Conservation (phyloP, 1,140 invertebrate species). For the Eupristina koningsbergeri region DNA sequence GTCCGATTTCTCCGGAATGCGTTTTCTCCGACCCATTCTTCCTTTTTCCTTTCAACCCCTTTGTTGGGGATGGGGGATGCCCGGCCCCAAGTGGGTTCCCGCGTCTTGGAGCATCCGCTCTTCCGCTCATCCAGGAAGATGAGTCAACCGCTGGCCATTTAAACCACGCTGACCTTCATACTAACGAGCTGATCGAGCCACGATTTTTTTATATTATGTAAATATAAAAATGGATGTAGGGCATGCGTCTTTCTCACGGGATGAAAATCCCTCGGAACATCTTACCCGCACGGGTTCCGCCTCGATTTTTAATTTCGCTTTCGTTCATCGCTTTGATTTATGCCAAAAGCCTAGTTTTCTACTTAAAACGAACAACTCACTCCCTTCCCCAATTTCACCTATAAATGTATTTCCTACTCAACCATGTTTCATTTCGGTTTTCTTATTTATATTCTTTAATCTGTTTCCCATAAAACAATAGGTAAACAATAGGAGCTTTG, state of each 20-base stretch:
- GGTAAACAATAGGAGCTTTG: too few relatives aligned
- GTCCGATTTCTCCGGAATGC: neutral
- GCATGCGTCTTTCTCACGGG: conserved; percentile 34
- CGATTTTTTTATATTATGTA: neutral
- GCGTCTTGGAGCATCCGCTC: neutral
- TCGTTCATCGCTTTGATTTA: too few relatives aligned
- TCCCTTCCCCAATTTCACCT: too few relatives aligned
- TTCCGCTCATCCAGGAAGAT: conserved; percentile 47
- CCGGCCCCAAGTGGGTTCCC: neutral
- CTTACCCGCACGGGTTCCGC: neutral
- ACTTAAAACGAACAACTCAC: too few relatives aligned
- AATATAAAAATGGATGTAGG: neutral
- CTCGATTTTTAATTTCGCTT: neutral
- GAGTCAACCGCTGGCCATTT: conserved; percentile 56
- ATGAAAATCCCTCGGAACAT: neutral
- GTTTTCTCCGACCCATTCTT: neutral
- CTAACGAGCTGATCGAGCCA: neutral
- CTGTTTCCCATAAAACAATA: too few relatives aligned
- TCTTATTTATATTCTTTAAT: too few relatives aligned
- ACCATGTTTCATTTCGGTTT: too few relatives aligned
- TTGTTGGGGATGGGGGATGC: too few relatives aligned
- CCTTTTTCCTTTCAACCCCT: neutral
- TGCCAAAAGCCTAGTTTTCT: too few relatives aligned
- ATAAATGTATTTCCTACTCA: too few relatives aligned
- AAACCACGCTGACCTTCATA: conserved; percentile 48